phyloP scores from a whole-genome alignment of 2,888 invertebrate genomes.

The Lepeophtheirus nordmannii region DNA sequence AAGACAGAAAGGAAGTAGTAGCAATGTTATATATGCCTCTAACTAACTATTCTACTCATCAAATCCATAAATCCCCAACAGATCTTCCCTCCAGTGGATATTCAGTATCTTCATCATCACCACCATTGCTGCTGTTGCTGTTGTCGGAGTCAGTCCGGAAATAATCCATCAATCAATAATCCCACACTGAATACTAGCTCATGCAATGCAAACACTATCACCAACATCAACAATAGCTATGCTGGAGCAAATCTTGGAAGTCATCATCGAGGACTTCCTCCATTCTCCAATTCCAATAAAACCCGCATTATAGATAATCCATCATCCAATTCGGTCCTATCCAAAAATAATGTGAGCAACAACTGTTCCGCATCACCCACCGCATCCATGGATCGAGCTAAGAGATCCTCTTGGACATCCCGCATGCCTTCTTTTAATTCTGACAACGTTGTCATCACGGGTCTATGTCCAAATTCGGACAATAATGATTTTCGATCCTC shows the following conservation, averaged over 20 bases:
- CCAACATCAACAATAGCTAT: neutral
- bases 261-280: neutral
- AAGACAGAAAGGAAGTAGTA: no score
- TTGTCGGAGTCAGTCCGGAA: neutral
- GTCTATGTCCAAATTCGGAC: constrained; percentile 21
- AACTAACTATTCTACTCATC: no score
- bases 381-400: constrained; percentile 28
- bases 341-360: neutral
- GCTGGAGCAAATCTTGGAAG: no score
- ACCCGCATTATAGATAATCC: neutral
- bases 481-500: constrained; percentile 7
- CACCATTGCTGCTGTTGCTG: neutral
- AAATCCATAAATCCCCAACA: neutral
- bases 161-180: neutral
- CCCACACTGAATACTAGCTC: neutral
- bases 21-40: no score
- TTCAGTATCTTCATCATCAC: constrained; percentile 3
- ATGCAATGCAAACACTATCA: neutral
- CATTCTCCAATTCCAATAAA: neutral
- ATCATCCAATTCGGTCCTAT: neutral
- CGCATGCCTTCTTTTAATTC: constrained; percentile 23
- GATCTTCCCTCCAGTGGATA: constrained; percentile 3
- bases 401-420: constrained; percentile 25
- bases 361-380: constrained; percentile 30
- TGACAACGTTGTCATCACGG: constrained; percentile 25